A percentile compares a stretch with the other conserved stretches of the same genome.
Evolutionary conservation across 37 sponge, comb jelly and placozoan species (phyloP).

Genomic region (Ephydatia muelleri): DNA sequence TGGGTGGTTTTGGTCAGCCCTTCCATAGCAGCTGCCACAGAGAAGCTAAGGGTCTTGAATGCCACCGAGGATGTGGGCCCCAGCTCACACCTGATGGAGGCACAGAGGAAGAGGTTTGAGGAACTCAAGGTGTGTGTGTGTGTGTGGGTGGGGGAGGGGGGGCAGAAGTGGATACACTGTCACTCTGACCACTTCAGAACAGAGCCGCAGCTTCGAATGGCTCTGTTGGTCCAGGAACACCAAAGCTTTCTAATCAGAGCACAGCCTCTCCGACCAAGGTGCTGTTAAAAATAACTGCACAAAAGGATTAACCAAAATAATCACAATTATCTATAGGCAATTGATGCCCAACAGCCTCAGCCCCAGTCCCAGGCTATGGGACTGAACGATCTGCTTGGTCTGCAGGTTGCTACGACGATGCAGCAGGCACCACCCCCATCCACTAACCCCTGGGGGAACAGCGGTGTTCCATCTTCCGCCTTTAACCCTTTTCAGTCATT

Average conservation of each 20-base stretch:
- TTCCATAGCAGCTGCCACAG: conserved; percentile 47
- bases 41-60: conserved; percentile 27
- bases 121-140: conserved; percentile 55
- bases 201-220: too few relatives aligned
- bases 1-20: conserved; percentile 4
- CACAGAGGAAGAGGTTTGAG: conserved; percentile 68
- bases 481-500: background rate
- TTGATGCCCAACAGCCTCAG: too few relatives aligned
- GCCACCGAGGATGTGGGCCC: background rate
- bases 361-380: too few relatives aligned
- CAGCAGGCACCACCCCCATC: background rate
- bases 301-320: too few relatives aligned
- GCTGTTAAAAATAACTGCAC: too few relatives aligned
- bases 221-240: too few relatives aligned
- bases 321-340: too few relatives aligned
- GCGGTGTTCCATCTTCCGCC: too few relatives aligned
- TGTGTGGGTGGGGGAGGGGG: too few relatives aligned
- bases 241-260: too few relatives aligned
- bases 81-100: conserved; percentile 54
- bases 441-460: background rate
- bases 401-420: background rate
- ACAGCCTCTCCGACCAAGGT: too few relatives aligned
- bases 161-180: too few relatives aligned
- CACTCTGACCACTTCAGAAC: background rate
- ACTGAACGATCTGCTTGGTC: background rate